Conservation (phyloP, 2,797 vertebrate genomes). For the Peromyscus attwateri region DNA sequence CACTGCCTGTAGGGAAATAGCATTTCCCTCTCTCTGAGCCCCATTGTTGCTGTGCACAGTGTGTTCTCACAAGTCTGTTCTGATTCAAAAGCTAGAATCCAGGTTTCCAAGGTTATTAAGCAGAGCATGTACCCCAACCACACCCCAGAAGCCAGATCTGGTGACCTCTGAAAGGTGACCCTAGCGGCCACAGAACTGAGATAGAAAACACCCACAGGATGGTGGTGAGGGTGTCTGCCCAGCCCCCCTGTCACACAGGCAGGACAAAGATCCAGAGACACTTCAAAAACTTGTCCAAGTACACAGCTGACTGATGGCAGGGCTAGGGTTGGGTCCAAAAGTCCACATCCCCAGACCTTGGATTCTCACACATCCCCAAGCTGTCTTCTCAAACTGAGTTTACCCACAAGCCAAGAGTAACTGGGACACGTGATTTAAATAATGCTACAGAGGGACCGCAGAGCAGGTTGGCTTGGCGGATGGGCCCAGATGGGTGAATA, state of each 20-base stretch:
- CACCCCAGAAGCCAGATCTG: constrained; percentile 26
- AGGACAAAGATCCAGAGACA: not conserved
- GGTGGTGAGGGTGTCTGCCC: not conserved
- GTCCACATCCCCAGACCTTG: not conserved
- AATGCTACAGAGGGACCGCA: not conserved
- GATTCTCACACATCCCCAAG: not conserved
- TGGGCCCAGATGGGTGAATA: too few species aligned
- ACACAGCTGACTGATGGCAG: not conserved
- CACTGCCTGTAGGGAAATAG: not conserved
- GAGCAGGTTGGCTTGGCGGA: not conserved
- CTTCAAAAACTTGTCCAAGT: not conserved
- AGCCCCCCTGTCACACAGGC: not conserved
- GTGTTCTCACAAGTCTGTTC: constrained; percentile 54
- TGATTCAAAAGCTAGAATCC: constrained; percentile 28
- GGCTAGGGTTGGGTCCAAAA: not conserved
- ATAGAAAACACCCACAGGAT: not conserved
- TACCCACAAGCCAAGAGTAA: not conserved
- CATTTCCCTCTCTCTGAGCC: not conserved
- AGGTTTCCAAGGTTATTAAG: constrained; percentile 61
- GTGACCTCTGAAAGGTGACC: not conserved
- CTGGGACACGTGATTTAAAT: not conserved
- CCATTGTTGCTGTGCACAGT: not conserved
- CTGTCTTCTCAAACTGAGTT: constrained; percentile 6
- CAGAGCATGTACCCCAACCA: not conserved
- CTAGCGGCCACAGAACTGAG: not conserved